Conservation (phyloP, 1,140 invertebrate species). For the Drosophila nebulosa region DNA sequence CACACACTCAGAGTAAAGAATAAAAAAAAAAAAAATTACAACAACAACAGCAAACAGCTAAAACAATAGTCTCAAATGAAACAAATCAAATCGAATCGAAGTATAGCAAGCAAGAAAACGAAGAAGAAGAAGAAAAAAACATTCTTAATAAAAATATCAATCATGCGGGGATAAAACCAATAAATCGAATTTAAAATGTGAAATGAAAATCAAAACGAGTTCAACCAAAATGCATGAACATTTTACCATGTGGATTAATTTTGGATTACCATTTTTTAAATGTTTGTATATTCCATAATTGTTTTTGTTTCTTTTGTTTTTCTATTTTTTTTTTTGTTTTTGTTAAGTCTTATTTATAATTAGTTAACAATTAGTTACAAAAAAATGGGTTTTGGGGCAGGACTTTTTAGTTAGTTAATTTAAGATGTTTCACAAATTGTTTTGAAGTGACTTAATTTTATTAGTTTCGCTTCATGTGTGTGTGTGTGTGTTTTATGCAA, state of each 20-base stretch:
- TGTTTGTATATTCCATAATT: constrained; percentile 29
- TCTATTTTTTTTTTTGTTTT: constrained; percentile 7
- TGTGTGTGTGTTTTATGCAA: constrained; percentile 30
- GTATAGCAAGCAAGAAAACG: constrained; percentile 4
- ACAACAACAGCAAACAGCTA: constrained; percentile 33
- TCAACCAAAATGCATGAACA: constrained; percentile 37
- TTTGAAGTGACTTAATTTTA: no score
- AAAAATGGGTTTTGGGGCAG: no score
- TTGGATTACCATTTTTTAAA: constrained; percentile 44
- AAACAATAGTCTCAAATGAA: constrained; percentile 16
- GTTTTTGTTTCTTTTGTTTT: constrained; percentile 5
- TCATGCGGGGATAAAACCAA: neutral
- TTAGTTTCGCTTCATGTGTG: neutral
- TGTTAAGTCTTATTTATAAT: neutral
- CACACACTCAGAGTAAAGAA: neutral
- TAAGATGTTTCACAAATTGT: neutral
- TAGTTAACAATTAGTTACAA: neutral
- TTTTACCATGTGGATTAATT: constrained; percentile 57
- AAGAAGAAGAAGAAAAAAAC: constrained; percentile 19
- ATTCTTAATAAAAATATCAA: neutral
- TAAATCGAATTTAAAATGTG: neutral
- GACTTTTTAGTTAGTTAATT: no score
- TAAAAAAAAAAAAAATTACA: constrained; percentile 24
- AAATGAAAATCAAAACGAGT: neutral
- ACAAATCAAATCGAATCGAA: constrained; percentile 19